Conservation (phyloP, 2,797 vertebrate species). For the Cetoscarus ocellatus region DNA sequence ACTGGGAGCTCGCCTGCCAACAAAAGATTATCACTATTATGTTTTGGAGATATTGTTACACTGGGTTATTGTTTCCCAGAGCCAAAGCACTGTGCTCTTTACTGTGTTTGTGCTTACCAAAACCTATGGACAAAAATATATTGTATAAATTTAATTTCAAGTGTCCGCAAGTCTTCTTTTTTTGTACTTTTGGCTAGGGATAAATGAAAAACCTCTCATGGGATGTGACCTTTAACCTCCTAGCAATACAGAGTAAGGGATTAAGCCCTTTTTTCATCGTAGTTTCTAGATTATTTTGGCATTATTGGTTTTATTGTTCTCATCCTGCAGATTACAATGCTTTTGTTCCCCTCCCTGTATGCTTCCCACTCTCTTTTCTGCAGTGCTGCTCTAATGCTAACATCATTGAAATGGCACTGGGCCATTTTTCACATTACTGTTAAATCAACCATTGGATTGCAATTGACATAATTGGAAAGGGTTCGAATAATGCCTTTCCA, state of each 20-base stretch:
- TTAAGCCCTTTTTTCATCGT: slow-evolving; percentile 11
- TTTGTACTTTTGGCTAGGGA: not conserved
- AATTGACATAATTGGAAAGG: slow-evolving; percentile 71
- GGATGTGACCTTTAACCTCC: not conserved
- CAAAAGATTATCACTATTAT: slow-evolving; percentile 14
- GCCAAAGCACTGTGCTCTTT: not conserved
- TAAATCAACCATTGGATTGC: slow-evolving; percentile 79
- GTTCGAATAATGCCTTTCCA: slow-evolving; percentile 65
- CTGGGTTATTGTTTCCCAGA: not conserved
- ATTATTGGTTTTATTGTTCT: slow-evolving; percentile 7
- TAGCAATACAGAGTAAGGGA: not conserved
- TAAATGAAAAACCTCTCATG: not conserved
- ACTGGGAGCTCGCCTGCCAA: slow-evolving; percentile 1
- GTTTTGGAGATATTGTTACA: slow-evolving; percentile 1
- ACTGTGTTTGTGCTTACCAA: slow-evolving; percentile 15
- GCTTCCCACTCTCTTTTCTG: slow-evolving; percentile 6
- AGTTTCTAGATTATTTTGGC: slow-evolving; percentile 6
- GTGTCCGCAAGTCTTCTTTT: not conserved
- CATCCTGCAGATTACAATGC: not conserved
- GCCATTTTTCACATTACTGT: slow-evolving; percentile 63
- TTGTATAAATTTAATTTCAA: not conserved
- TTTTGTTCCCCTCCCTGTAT: not conserved
- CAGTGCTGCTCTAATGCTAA: slow-evolving; percentile 25
- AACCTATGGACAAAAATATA: not conserved
- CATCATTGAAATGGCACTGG: slow-evolving; percentile 46